Evolutionary conservation across 2,113 vertebrate species (phyloP).

Genomic region (Bubo bubo): DNA sequence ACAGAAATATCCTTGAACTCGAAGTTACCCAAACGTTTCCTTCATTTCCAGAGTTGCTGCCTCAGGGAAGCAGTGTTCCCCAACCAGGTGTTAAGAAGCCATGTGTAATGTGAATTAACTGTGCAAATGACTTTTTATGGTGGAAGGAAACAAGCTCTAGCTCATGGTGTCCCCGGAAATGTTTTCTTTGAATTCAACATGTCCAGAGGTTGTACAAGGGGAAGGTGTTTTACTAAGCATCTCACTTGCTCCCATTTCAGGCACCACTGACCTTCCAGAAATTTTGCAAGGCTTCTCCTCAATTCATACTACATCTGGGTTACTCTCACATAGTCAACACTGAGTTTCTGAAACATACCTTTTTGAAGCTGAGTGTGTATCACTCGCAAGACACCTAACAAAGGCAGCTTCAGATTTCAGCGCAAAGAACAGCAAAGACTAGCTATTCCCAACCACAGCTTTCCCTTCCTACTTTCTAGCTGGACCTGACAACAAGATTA

Average conservation of each 20-base stretch:
- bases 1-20: constrained; percentile 35
- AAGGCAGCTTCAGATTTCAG: not conserved
- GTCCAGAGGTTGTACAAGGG: not conserved
- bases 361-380: not conserved
- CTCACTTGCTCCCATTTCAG: not conserved
- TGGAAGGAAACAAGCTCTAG: not conserved
- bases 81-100: not conserved
- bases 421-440: not conserved
- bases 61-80: not conserved
- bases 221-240: not conserved
- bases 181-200: not conserved
- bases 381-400: accelerated
- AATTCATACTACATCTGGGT: not conserved
- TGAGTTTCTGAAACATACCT: not conserved
- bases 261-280: not conserved
- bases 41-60: not conserved
- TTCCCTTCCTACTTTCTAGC: not conserved
- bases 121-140: not conserved
- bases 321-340: not conserved
- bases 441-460: not conserved
- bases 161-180: not conserved
- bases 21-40: not conserved
- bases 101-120: not conserved
- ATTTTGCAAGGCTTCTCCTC: not conserved
- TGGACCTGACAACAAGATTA: not conserved